These are phyloP conservation scores for Drusus annulatus DNA, from an alignment of 1,140 invertebrate species.

Conservation along the genomic window DNA sequence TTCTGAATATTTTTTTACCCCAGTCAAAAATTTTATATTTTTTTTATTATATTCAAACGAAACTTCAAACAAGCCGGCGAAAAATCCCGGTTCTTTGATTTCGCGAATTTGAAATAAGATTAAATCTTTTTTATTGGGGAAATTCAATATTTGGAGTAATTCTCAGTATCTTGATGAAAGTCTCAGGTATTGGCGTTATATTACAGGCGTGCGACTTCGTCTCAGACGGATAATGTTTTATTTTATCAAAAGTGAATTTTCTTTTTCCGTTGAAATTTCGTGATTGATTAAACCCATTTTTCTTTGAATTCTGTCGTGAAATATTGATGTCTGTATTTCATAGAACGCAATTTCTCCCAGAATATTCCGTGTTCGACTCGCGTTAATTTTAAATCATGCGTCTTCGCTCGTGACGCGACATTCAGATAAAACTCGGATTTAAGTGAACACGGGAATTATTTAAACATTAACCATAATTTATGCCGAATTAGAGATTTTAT, in stretches of 20 bases:
- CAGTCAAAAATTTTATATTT: not conserved
- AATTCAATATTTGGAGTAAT: slow-evolving; percentile 25
- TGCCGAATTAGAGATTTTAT: too few relatives aligned
- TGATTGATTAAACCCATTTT: slow-evolving; percentile 14
- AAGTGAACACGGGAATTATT: too few relatives aligned
- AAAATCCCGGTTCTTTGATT: not conserved
- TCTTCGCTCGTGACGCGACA: not conserved
- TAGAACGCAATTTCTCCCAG: not conserved
- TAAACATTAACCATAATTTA: too few relatives aligned
- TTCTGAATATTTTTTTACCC: not conserved
- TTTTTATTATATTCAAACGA: not conserved
- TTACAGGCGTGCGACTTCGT: not conserved
- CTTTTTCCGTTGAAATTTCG: not conserved
- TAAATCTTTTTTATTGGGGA: not conserved
- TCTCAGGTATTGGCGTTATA: slow-evolving; percentile 1
- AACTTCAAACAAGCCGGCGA: not conserved
- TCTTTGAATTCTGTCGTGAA: not conserved
- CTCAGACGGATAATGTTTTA: slow-evolving; percentile 14
- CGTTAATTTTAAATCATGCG: not conserved
- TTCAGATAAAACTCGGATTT: not conserved
- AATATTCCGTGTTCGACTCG: not conserved
- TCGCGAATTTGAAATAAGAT: not conserved
- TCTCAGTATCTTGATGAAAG: slow-evolving; percentile 30
- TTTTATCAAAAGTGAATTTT: slow-evolving; percentile 14
- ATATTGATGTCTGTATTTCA: slow-evolving; percentile 7